These are phyloP conservation scores for Rapana venosa DNA, from an alignment of 2,888 invertebrate species.

Conservation along the genomic window DNA sequence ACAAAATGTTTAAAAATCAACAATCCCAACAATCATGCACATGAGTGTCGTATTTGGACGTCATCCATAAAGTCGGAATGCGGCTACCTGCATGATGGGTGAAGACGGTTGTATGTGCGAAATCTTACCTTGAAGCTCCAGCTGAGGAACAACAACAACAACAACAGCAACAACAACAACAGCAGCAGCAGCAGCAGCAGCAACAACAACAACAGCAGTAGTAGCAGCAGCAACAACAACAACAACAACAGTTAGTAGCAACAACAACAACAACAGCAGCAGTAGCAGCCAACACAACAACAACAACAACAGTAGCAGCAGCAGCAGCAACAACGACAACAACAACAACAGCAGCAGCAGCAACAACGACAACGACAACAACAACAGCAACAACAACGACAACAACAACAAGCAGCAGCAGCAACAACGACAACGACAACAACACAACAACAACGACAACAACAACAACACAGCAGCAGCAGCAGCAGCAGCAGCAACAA, in stretches of 20 bases:
- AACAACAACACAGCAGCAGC: no score
- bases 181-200: background rate
- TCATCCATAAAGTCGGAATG: no score
- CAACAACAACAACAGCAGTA: background rate
- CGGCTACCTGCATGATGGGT: no score
- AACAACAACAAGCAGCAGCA: background rate
- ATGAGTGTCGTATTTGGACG: no score
- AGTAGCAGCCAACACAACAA: slow-evolving; percentile 29
- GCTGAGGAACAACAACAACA: background rate
- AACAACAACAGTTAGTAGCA: background rate
- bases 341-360: no score
- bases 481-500: background rate
- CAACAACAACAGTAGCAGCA: slow-evolving; percentile 32
- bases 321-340: no score
- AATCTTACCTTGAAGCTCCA: no score
- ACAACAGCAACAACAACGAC: no score
- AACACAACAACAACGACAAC: background rate
- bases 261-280: background rate
- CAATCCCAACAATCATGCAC: no score
- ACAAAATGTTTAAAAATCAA: no score
- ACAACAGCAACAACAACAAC: background rate
- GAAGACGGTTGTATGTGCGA: no score
- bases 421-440: background rate
- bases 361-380: no score
- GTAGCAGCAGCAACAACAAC: background rate